Conservation (phyloP, 2,113 vertebrate genomes). For the Progne subis region DNA sequence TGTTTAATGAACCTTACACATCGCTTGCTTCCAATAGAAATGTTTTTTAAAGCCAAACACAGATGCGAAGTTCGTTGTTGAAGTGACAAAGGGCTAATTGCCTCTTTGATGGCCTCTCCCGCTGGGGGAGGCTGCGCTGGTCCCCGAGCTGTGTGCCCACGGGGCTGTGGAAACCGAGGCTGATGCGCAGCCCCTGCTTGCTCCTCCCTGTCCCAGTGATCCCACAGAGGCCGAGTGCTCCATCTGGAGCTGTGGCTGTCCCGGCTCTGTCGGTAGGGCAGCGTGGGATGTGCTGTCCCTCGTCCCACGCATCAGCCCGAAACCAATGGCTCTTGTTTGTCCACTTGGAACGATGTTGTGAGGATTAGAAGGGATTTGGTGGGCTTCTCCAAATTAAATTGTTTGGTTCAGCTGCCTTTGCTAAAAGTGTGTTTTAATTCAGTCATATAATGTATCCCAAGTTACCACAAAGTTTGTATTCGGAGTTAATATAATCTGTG, state of each 20-base stretch:
- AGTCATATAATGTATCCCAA: neutral
- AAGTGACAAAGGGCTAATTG: slow-evolving; percentile 26
- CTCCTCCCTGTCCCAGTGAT: neutral
- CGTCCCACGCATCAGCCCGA: neutral
- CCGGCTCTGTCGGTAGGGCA: too few relatives aligned
- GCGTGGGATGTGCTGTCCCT: too few relatives aligned
- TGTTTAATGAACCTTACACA: neutral
- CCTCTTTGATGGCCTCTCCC: neutral
- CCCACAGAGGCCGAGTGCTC: neutral
- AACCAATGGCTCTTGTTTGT: neutral
- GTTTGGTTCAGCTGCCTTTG: neutral
- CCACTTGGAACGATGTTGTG: neutral
- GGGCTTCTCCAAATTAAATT: neutral
- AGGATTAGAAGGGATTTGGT: neutral
- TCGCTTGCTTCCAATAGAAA: slow-evolving; percentile 13
- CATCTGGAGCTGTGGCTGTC: too few relatives aligned
- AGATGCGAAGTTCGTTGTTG: slow-evolving; percentile 28
- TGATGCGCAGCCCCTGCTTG: rapidly evolving
- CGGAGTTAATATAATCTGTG: neutral
- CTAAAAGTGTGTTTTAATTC: slow-evolving; percentile 21
- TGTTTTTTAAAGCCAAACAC: slow-evolving; percentile 25
- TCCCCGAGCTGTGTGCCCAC: neutral
- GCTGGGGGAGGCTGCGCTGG: rapidly evolving
- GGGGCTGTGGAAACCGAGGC: too few relatives aligned
- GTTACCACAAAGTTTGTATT: neutral